Evolutionary conservation across 2,888 invertebrate species (phyloP), one percentile per base, ranked within the genome.

Genomic region (Ichneumoninae sp.): DNA sequence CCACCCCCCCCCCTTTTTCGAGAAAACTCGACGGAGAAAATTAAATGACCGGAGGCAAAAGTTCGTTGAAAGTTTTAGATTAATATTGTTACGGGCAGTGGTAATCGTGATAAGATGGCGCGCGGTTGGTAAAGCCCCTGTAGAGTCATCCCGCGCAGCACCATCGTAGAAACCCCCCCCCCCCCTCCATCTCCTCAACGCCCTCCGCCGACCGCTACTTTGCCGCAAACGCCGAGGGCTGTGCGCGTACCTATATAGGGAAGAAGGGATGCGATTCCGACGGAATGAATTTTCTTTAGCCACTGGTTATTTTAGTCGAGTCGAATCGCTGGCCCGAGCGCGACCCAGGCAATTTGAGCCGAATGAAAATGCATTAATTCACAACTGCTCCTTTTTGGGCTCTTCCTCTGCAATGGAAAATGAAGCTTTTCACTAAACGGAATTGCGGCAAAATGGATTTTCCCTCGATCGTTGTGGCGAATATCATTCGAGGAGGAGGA

Each of bases 41-140:
- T 90, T 88, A 90, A 91, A 90, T 87, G 91, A 90, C 90, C 88
- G 83, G 83, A 85, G 83, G 82, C 83, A 69, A 83, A 89, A 90
- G 83, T 90, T 90, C 75, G 87, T 81, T 80, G 81, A 84, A 89
- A 91, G 89, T 89, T 91, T 91, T 89, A 89, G 90, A 91, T 91
- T 90, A 91, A 91, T 91, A 91, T 91, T 89, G 89, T 90, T 89
- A 90, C 89, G 89, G 85, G 86, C 82, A 86, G 81, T 84, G 87
- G 88, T 90, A 90, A 91, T 91, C 89, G 89, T 87, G 89, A 90
- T 90, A 91, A 91, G 88, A 86, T 78, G 83, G 81, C 76, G 77
- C 83, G 78, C 66, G 66, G 78, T 77, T 52, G 75, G 52, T 22
- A 82, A 81, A 63, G 70, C 70, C 69, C 52, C 63, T 60, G 54